phyloP scores from a whole-genome alignment of 2,113 vertebrate genomes.

The Mola mola region DNA sequence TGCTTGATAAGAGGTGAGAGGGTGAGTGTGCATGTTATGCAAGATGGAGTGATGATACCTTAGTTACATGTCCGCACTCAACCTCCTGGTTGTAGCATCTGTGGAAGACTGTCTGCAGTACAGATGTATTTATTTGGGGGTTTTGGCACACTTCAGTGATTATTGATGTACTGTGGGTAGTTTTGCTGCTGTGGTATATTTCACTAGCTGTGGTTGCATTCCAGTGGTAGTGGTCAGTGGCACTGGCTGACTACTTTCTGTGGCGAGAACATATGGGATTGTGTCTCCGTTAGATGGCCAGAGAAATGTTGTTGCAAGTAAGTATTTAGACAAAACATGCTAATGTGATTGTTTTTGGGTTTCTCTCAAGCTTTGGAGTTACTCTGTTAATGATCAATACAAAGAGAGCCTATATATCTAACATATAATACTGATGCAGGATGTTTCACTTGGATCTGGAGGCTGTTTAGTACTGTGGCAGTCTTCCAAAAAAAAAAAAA shows the following conservation, averaged over 20 bases:
- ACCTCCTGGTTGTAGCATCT: slow-evolving; percentile 46
- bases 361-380: background rate
- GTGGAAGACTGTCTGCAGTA: slow-evolving; percentile 45
- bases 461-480: too few relatives aligned
- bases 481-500: too few relatives aligned
- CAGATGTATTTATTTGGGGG: slow-evolving; percentile 64
- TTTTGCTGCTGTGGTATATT: slow-evolving; percentile 75
- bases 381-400: background rate
- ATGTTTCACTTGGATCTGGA: background rate
- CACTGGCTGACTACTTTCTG: slow-evolving; percentile 60
- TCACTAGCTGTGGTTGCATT: slow-evolving; percentile 75
- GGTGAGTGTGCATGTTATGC: slow-evolving; percentile 58
- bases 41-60: slow-evolving; percentile 60
- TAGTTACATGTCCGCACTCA: slow-evolving; percentile 41
- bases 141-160: slow-evolving; percentile 69
- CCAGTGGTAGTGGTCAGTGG: slow-evolving; percentile 75
- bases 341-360: background rate
- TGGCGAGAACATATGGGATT: slow-evolving; percentile 63
- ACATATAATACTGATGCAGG: background rate
- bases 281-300: slow-evolving; percentile 59
- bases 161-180: slow-evolving; percentile 75
- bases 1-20: slow-evolving; percentile 62
- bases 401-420: background rate
- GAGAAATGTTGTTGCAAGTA: slow-evolving; percentile 33
- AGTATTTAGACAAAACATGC: slow-evolving; percentile 10